phyloP scores from a whole-genome alignment of 1,140 invertebrate species.

The Paraescarpia echinospica region DNA sequence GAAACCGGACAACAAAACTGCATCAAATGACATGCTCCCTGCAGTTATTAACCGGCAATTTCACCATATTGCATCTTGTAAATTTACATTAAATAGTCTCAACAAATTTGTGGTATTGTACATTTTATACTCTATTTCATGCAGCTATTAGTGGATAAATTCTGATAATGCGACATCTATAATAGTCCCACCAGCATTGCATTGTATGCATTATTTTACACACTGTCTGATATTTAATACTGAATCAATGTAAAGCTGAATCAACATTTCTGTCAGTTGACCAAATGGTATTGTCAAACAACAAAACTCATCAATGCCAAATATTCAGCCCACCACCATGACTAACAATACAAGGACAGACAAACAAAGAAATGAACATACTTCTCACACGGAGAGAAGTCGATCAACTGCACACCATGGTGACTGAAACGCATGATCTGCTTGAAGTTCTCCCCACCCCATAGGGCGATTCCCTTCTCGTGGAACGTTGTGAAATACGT shows the following conservation, averaged over 20 bases:
- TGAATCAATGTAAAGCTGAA: not conserved
- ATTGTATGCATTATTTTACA: not conserved
- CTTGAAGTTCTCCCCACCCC: constrained; percentile 91
- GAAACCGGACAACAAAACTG: not conserved
- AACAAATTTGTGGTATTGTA: no score
- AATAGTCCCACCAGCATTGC: not conserved
- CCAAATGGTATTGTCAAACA: not conserved
- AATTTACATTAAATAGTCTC: no score
- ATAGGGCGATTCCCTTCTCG: constrained; percentile 89
- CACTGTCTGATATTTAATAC: no score
- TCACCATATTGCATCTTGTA: no score
- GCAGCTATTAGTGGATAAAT: no score
- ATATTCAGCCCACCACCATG: not conserved
- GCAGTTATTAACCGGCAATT: not conserved
- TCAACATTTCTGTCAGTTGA: not conserved
- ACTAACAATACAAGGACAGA: not conserved
- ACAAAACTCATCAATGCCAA: not conserved
- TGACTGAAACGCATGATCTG: constrained; percentile 92
- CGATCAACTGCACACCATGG: constrained; percentile 88
- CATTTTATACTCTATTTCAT: no score
- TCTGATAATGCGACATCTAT: not conserved
- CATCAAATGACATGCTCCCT: not conserved
- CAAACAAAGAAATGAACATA: constrained; percentile 48
- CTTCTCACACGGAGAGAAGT: constrained; percentile 97
- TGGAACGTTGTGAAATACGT: constrained; percentile 97